Evolutionary conservation across 2,797 vertebrate species (phyloP).

Genomic region (Caiman crocodilus): DNA sequence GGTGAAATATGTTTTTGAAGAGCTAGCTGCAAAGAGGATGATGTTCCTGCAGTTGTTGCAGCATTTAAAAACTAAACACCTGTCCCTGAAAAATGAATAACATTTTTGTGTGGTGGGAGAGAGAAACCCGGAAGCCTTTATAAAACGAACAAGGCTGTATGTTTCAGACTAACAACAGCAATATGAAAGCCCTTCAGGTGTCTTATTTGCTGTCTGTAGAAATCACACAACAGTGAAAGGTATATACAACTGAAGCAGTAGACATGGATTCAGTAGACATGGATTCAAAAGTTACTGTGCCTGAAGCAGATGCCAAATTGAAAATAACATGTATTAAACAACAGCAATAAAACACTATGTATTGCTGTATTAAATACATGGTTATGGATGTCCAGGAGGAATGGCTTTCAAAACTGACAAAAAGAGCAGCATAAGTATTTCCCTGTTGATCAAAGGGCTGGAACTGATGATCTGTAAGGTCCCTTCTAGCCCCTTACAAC

Average conservation of each 20-base stretch:
- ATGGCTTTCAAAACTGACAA: background rate
- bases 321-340: constrained; percentile 2
- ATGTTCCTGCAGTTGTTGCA: background rate
- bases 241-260: background rate
- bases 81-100: background rate
- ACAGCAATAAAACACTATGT: background rate
- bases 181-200: background rate
- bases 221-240: background rate
- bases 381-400: constrained; percentile 2
- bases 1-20: constrained; percentile 26
- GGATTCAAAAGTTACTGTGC: constrained; percentile 2
- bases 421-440: constrained; percentile 9
- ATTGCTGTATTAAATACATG: background rate
- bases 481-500: too few relatives aligned
- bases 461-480: background rate
- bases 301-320: background rate
- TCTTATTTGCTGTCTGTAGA: background rate
- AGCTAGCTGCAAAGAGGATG: background rate
- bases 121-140: constrained; percentile 21
- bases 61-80: background rate
- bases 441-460: background rate
- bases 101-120: background rate
- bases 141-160: background rate
- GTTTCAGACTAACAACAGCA: background rate
- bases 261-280: background rate